Base-by-base conservation (phyloP, 2,888 invertebrate species). In the Amphipyra berbera region DNA sequence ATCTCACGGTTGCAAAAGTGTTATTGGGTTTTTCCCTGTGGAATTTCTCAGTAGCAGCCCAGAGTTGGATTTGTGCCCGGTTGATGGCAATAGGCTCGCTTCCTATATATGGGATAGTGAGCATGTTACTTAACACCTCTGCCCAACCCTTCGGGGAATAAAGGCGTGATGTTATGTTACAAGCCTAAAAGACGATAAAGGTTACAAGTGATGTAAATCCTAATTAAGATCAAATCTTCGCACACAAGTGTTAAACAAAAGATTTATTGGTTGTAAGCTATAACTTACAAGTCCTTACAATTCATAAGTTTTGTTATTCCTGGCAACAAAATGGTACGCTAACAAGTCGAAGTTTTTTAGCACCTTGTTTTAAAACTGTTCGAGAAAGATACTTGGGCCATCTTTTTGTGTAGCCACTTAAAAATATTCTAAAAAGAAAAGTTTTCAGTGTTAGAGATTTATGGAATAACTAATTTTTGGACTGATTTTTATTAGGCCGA, bases 361-460 rank as follows among this genome's bases (percentile, higher is more conserved):
- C 48, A 35, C 30, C 40, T 59, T 38, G 8, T 8, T 38, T 35
- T 35, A 33, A 64, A 46, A 59, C 48, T 53, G 35, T 37, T 53
- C 30, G 27, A 13, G 44, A 44, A 49, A 54, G 12, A 49, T 30
- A 21, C 65, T 30, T 10, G 0, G 10, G 15, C 10, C 35, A 13
- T 53, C 8, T 37, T 66, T 46, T 48, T 40, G 14, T 33, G 6
- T 12, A 40, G n/a, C 37, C 15, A 52, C 46, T 38, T 46, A 52
- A 41, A 42, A 13, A 12, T 21, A 33, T 35, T 45, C 10, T 0
- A 12, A 21, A 40, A 60, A 46, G 12, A 0, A 21, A 59, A 49
- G 27, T 53, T 37, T 30, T n/a, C n/a, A 33, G 21, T 21, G 21
- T 21, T 2, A 21, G 2, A 21, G 21, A n/a, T 21, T 21, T 21